Conservation (phyloP, 2,888 invertebrate species). For the Meandrusa payeni region DNA sequence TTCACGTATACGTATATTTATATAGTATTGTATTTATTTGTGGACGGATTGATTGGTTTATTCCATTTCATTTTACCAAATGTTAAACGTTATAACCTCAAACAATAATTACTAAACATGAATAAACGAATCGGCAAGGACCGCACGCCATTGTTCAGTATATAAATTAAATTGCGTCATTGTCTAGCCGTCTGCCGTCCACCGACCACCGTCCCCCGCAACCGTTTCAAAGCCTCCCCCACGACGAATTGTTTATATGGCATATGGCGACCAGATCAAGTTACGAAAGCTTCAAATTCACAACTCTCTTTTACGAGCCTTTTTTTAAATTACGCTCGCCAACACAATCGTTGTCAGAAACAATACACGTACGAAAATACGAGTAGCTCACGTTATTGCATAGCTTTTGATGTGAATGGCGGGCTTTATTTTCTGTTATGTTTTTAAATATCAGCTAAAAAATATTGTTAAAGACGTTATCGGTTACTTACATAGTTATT, state of each 20-base stretch:
- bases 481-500: too few species aligned
- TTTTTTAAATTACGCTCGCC: constrained; percentile 4
- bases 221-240: constrained; percentile 22
- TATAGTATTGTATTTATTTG: too few species aligned
- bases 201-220: constrained; percentile 8
- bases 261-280: constrained; percentile 24
- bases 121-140: constrained; percentile 16
- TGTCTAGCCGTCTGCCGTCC: constrained; percentile 12
- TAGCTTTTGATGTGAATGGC: constrained; percentile 24
- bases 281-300: constrained; percentile 19
- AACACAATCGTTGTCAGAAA: constrained; percentile 17
- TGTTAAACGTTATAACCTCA: background rate
- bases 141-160: constrained; percentile 18
- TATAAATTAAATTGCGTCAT: constrained; percentile 23
- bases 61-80: constrained; percentile 6
- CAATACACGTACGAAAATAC: constrained; percentile 9
- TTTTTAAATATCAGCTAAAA: too few species aligned
- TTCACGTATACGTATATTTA: too few species aligned
- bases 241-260: constrained; percentile 16
- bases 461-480: too few species aligned
- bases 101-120: constrained; percentile 14
- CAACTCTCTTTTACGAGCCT: constrained; percentile 3
- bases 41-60: too few species aligned
- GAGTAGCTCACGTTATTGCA: too few species aligned
- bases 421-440: constrained; percentile 12